Base-by-base conservation (phyloP, 2,113 vertebrate species). In the Haplochromis burtoni region DNA sequence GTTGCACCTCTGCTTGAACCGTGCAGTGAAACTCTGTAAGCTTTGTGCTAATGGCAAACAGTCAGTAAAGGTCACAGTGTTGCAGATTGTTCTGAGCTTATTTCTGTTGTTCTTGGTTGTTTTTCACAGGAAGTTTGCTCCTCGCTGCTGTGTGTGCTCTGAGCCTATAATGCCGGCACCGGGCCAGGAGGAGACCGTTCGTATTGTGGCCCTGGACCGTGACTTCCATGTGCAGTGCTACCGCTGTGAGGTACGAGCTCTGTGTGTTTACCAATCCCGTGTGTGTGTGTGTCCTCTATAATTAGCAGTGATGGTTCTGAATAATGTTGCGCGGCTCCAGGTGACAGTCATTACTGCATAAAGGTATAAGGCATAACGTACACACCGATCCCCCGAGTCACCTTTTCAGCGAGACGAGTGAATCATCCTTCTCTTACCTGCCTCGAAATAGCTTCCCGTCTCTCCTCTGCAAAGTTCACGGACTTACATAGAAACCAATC, bases 191-290 rank as follows among this genome's bases (percentile, higher is more conserved):
- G 99, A 99, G 95, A 99, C 99, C 0, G 98, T 99, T 35, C 98
- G 98, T 17, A 99, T 99, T 26, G 99, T 99, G 78, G 99, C 99
- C 76, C 95, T 99, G 93, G 99, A 99, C 92, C 98, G 98, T 0
- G 98, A 99, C 93, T 99, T 99, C 96, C 99, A 99, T 0, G 98
- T 99, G 85, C 97, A 98, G 85, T 99, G 99, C 94, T 99, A 99
- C 95, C 97, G 98, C 33, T 99, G 98, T 57, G 98, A 99, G 98
- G 99, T 99, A 78, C 8, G 96, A 95, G 31, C 31, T 33, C 31
- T 49, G 2, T 73, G 80, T 78, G 73, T 80, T 73, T 4, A 17
- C 47, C 12, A 24, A 26, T 8, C n/a, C 10, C 0, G 10, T 47
- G 59, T 8, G 59, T 63, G 81, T 17, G 5, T 17, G 71, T 61